Evolutionary conservation across 2,888 invertebrate species (phyloP).

Genomic region (Perizoma flavofasciatum): DNA sequence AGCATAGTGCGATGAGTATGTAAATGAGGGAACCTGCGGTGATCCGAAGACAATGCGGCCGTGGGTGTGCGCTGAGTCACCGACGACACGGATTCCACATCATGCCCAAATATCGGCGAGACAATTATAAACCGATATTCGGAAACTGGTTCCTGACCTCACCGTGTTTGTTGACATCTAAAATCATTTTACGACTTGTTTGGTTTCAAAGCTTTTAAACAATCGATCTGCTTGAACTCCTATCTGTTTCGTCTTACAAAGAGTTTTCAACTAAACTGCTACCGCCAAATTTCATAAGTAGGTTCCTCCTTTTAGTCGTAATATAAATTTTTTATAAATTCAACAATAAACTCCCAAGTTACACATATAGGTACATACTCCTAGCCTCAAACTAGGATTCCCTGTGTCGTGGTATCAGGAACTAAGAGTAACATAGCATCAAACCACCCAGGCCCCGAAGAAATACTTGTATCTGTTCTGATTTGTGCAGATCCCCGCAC

Average conservation of each 20-base stretch:
- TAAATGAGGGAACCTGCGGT: conserved; percentile 48
- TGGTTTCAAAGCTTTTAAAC: conserved; percentile 10
- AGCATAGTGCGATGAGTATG: conserved; percentile 54
- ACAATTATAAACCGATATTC: conserved; percentile 54
- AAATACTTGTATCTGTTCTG: too few relatives aligned
- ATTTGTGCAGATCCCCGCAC: too few relatives aligned
- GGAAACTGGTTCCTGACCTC: conserved; percentile 50
- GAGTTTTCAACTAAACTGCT: conserved; percentile 1
- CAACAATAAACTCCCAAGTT: too few relatives aligned
- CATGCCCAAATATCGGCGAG: conserved; percentile 61
- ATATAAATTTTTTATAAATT: too few relatives aligned
- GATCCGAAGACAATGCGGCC: conserved; percentile 31
- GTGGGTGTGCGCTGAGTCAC: conserved; percentile 70
- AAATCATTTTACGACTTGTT: conserved; percentile 20
- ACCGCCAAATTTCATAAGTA: too few relatives aligned
- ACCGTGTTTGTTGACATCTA: conserved; percentile 31
- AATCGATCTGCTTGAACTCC: conserved; percentile 22
- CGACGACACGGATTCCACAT: conserved; percentile 51
- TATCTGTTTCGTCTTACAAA: background rate
- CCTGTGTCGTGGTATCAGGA: too few relatives aligned
- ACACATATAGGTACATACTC: too few relatives aligned
- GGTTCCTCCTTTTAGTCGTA: too few relatives aligned
- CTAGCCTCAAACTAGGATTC: too few relatives aligned
- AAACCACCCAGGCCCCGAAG: too few relatives aligned
- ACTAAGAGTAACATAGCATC: too few relatives aligned